These are phyloP conservation scores for Sarotherodon lohbergeri DNA, from an alignment of 2,113 vertebrate species.

Conservation along the genomic window DNA sequence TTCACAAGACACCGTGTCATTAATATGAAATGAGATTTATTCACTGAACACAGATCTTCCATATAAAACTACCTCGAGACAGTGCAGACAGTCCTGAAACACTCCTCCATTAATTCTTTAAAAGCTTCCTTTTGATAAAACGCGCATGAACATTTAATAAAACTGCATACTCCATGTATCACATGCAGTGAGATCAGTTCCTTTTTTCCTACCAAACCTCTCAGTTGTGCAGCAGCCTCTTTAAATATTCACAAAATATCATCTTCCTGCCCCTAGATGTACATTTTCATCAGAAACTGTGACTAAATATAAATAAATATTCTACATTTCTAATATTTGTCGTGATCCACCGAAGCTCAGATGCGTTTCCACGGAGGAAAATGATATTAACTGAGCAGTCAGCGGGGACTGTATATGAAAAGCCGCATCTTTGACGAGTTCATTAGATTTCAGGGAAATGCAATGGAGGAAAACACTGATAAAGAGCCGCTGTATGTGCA, in stretches of 20 bases:
- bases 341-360: neutral
- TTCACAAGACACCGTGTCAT: neutral
- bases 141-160: neutral
- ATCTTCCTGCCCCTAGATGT: neutral
- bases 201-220: neutral
- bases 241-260: neutral
- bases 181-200: neutral
- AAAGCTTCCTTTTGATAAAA: neutral
- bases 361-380: neutral
- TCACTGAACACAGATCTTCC: neutral
- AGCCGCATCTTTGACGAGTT: neutral
- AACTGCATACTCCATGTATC: neutral
- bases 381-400: constrained; percentile 13
- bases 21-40: neutral
- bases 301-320: neutral
- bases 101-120: neutral
- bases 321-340: neutral
- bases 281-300: neutral
- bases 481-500: neutral
- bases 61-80: neutral
- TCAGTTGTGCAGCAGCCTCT: neutral
- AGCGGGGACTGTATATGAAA: neutral
- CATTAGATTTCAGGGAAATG: neutral
- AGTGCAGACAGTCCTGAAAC: neutral
- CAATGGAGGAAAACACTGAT: neutral